These are phyloP conservation scores for Alethe diademata DNA, from an alignment of 2,113 vertebrate genomes.

Conservation along the genomic window DNA sequence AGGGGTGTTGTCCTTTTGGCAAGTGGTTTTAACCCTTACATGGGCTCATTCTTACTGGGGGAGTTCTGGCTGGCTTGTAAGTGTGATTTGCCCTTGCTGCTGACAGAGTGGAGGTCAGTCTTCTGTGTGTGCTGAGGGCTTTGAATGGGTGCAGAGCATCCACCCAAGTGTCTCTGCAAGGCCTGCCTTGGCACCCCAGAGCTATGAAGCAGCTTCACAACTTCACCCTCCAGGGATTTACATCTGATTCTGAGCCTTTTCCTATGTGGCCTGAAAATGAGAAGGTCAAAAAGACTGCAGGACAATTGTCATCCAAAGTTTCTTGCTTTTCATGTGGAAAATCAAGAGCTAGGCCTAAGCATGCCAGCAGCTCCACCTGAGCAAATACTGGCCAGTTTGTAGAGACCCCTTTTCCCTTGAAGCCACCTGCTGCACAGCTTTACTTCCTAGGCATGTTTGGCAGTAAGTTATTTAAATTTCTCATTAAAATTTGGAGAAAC, in stretches of 20 bases:
- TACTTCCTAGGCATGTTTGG: neutral
- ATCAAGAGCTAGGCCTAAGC: neutral
- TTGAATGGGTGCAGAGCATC: neutral
- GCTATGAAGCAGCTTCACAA: neutral
- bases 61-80: neutral
- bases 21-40: neutral
- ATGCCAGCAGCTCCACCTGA: neutral
- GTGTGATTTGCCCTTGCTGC: neutral
- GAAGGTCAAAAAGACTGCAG: neutral
- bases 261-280: neutral
- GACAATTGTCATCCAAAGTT: neutral
- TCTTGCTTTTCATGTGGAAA: neutral
- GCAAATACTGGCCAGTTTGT: neutral
- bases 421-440: neutral
- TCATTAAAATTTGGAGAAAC: slow-evolving; percentile 48
- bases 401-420: neutral
- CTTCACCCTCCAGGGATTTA: neutral
- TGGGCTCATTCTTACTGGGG: neutral
- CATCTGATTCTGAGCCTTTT: neutral
- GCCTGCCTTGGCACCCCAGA: neutral
- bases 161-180: neutral
- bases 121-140: neutral
- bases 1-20: neutral
- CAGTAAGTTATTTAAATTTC: slow-evolving; percentile 33
- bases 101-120: accelerated